These are phyloP conservation scores for Ophion slaviceki DNA, from an alignment of 2,888 invertebrate species.

Conservation along the genomic window DNA sequence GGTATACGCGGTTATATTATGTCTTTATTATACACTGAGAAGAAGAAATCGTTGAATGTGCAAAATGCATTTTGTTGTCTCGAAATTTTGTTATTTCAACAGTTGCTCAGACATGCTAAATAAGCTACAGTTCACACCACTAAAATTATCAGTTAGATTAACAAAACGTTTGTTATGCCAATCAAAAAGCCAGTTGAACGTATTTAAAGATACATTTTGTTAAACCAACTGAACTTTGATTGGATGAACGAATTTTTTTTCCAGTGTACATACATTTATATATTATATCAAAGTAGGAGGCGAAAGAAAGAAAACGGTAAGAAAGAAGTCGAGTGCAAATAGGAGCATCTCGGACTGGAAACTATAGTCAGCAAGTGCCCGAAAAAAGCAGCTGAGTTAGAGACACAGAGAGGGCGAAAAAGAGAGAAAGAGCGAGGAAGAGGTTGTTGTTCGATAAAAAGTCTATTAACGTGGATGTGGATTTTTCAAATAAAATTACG, in stretches of 20 bases:
- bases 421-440: slow-evolving; percentile 13
- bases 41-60: too few species aligned
- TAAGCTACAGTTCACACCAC: too few species aligned
- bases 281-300: slow-evolving; percentile 1
- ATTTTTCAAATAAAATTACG: slow-evolving; percentile 74
- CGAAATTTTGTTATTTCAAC: too few species aligned
- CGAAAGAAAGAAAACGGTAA: slow-evolving; percentile 1
- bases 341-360: neutral
- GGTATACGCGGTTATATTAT: neutral
- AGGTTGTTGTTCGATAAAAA: slow-evolving; percentile 33
- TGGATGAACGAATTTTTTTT: too few species aligned
- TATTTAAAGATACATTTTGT: too few species aligned
- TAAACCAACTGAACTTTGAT: too few species aligned
- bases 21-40: neutral
- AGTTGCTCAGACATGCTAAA: too few species aligned
- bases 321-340: slow-evolving; percentile 3
- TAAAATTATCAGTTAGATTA: too few species aligned
- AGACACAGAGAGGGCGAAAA: neutral
- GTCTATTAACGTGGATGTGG: slow-evolving; percentile 51
- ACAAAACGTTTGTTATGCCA: too few species aligned
- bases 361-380: neutral
- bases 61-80: too few species aligned
- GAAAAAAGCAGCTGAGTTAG: neutral
- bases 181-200: too few species aligned
- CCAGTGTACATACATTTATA: slow-evolving; percentile 17